These are phyloP conservation scores for Gortyna flavago DNA, from an alignment of 2,888 invertebrate genomes.

Conservation along the genomic window DNA sequence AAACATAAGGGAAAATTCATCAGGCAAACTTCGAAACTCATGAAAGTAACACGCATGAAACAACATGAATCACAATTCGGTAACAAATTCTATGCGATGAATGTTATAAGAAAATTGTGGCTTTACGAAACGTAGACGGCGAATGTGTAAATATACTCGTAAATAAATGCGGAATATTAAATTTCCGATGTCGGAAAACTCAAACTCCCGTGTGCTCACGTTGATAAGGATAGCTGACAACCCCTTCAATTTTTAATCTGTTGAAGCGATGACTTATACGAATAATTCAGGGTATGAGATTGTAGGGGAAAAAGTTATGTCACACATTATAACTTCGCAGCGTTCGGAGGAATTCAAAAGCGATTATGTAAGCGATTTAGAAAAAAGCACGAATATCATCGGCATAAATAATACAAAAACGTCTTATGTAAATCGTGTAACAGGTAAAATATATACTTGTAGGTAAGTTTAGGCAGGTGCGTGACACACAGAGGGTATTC, in stretches of 20 bases:
- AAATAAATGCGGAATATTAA: slow-evolving; percentile 80
- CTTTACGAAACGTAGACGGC: slow-evolving; percentile 62
- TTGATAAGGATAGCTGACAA: slow-evolving; percentile 72
- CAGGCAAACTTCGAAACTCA: slow-evolving; percentile 78
- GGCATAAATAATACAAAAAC: slow-evolving; percentile 58
- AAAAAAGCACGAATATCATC: slow-evolving; percentile 63
- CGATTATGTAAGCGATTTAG: slow-evolving; percentile 57
- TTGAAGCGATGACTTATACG: slow-evolving; percentile 49
- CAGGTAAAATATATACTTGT: slow-evolving; percentile 62
- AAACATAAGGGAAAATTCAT: slow-evolving; percentile 82
- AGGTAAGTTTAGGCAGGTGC: slow-evolving; percentile 71
- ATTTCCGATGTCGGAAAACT: slow-evolving; percentile 76
- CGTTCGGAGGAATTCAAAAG: slow-evolving; percentile 45
- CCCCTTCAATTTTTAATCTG: slow-evolving; percentile 73
- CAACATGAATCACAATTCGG: slow-evolving; percentile 77
- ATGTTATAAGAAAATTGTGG: slow-evolving; percentile 76
- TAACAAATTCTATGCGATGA: slow-evolving; percentile 79
- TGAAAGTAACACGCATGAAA: slow-evolving; percentile 78
- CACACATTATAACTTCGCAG: slow-evolving; percentile 42
- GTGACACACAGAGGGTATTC: slow-evolving; percentile 74
- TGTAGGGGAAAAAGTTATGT: slow-evolving; percentile 45
- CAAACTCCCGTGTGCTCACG: slow-evolving; percentile 75
- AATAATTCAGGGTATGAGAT: slow-evolving; percentile 58
- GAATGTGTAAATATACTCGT: slow-evolving; percentile 75
- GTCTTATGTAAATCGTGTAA: slow-evolving; percentile 64